phyloP scores from a whole-genome alignment of 2,888 invertebrate species.

The Epinotia ramella region DNA sequence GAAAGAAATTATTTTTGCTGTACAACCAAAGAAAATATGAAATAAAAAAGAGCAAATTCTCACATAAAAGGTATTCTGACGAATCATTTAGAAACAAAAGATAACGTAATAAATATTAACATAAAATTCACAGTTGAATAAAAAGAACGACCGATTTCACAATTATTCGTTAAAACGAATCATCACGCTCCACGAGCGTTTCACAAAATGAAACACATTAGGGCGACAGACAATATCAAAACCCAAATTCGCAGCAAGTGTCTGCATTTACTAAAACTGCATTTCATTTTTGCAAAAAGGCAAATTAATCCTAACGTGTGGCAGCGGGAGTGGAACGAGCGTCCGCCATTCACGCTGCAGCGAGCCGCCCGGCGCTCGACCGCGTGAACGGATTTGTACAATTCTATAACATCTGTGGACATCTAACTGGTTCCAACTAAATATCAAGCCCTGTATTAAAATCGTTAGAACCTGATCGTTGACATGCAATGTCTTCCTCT shows the following conservation, averaged over 20 bases:
- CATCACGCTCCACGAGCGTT: neutral
- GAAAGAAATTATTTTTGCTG: constrained; percentile 26
- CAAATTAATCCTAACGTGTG: constrained; percentile 53
- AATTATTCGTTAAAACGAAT: neutral
- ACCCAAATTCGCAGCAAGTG: constrained; percentile 7
- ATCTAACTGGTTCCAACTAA: neutral
- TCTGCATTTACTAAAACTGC: constrained; percentile 15
- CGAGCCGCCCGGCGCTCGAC: constrained; percentile 57
- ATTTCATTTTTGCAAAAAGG: constrained; percentile 31
- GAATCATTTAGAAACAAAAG: neutral
- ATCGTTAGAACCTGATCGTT: neutral
- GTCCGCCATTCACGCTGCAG: constrained; percentile 69
- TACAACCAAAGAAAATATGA: constrained; percentile 15
- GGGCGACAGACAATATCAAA: neutral
- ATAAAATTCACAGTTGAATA: neutral
- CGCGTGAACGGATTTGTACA: constrained; percentile 55
- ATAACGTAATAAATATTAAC: neutral
- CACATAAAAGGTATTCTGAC: neutral
- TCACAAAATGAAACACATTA: neutral
- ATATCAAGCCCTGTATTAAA: constrained; percentile 2
- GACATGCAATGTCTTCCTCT: neutral
- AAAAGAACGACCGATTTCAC: neutral
- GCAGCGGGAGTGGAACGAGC: constrained; percentile 56
- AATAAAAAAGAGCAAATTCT: constrained; percentile 25
- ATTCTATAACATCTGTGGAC: constrained; percentile 6